phyloP scores from a whole-genome alignment of 2,888 invertebrate species.

The Cephus pulcher region DNA sequence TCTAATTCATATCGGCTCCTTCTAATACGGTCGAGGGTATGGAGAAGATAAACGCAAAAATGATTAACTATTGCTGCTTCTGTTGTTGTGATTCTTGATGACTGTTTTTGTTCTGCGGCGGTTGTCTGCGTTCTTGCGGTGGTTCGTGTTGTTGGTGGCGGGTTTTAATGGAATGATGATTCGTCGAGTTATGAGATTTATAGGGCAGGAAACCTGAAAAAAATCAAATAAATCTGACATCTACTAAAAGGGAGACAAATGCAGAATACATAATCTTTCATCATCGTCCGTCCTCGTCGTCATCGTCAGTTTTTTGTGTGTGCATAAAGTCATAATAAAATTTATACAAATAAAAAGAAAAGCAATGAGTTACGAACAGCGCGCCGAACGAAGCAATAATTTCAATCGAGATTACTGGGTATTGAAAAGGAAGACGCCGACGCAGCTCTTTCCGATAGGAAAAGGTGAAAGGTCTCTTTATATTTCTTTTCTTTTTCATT shows the following conservation, averaged over 20 bases:
- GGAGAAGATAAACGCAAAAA: slow-evolving; percentile 23
- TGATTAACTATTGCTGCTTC: slow-evolving; percentile 47
- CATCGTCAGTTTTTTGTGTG: too few species aligned
- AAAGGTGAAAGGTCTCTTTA: background rate
- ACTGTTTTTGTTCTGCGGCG: slow-evolving; percentile 54
- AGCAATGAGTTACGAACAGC: background rate
- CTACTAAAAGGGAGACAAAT: background rate
- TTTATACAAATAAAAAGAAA: background rate
- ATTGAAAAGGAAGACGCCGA: background rate
- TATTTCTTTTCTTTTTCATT: background rate
- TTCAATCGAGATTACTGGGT: background rate
- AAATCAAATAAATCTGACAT: background rate
- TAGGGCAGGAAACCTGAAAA: slow-evolving; percentile 59
- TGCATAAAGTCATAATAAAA: background rate
- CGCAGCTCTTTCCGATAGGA: background rate
- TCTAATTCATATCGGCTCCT: slow-evolving; percentile 33
- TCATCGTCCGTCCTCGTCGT: background rate
- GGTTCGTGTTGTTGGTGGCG: slow-evolving; percentile 51
- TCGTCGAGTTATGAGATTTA: slow-evolving; percentile 60
- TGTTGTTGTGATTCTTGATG: slow-evolving; percentile 45
- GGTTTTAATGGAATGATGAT: slow-evolving; percentile 64
- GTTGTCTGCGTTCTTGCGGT: slow-evolving; percentile 54
- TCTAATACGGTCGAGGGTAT: slow-evolving; percentile 34
- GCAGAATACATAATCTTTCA: background rate
- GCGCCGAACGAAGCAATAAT: background rate